Base-by-base conservation (phyloP, 1,140 invertebrate genomes). In the Nylanderia fulva region DNA sequence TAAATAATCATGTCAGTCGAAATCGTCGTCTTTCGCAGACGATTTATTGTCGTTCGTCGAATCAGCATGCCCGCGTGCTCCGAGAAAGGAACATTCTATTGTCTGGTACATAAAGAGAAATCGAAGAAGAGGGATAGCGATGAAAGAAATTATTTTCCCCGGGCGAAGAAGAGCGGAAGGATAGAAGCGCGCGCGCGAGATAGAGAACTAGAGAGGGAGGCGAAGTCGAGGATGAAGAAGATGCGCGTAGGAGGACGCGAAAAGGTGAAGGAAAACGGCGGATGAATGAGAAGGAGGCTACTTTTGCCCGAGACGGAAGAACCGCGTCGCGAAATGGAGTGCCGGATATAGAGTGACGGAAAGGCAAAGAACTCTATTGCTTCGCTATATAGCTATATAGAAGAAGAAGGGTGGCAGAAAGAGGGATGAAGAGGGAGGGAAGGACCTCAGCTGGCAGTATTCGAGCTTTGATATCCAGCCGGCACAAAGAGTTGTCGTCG, bases 341-440 rank as follows among this genome's bases (percentile, higher is more conserved):
- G 83, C 84, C 74, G 88, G 85, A 88, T 86, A 88, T 89, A 84
- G 84, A 89, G 84, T 89, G 87, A 80, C 87, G 84, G 87, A 86
- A 89, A 89, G 77, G 72, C 58, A 42, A 33, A 88, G 72, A 82
- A 86, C 87, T 89, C 88, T 88, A 88, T 89, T 88, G 88, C 76
- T 60, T 68, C 21, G 54, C 63, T 48, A 74, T 77, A 58, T n/a
- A n/a, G n/a, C n/a, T n/a, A n/a, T n/a, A n/a, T n/a, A n/a, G n/a
- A n/a, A 64, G 52, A 48, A 48, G 39, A 15, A 7, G 36, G 33
- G 21, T 33, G 60, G 29, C 21, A 21, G 2, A 54, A 33, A 1
- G 29, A 24, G 1, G 13, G 54, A 7, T 0, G 21, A n/a, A 3
- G 29, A 15, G 0, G 4, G 52, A 56, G 36, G 11, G 8, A 24